Evolutionary conservation across 2,797 vertebrate genomes (phyloP).

Genomic region (Amazona finschi): DNA sequence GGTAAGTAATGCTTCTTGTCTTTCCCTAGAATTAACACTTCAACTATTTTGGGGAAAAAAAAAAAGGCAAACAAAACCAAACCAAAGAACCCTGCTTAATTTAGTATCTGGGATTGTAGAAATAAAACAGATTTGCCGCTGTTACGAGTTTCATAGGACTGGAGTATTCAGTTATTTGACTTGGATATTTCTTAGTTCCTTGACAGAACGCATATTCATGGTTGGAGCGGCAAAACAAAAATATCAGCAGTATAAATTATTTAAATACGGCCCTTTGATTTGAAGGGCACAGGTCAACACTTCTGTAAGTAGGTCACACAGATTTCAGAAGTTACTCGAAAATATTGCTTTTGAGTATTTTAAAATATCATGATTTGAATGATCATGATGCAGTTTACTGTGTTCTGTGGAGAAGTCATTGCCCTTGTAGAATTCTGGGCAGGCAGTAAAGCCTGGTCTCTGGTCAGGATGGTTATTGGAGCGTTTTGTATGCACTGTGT

Average conservation of each 20-base stretch:
- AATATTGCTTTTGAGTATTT: not conserved
- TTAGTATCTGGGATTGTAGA: not conserved
- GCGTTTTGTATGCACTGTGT: not conserved
- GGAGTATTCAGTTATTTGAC: not conserved
- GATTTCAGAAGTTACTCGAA: not conserved
- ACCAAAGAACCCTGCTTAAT: not conserved
- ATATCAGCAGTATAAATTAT: not conserved
- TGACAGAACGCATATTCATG: not conserved
- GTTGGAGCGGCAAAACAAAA: not conserved
- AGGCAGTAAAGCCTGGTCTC: not conserved
- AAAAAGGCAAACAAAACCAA: not conserved
- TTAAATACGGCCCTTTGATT: not conserved
- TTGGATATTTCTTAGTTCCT: not conserved
- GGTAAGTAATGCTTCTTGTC: constrained; percentile 35
- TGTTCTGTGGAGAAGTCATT: not conserved
- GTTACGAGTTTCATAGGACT: not conserved
- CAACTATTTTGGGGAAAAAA: not conserved
- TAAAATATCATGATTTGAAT: not conserved
- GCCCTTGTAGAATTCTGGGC: not conserved
- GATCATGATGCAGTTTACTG: not conserved
- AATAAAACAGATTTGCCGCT: not conserved
- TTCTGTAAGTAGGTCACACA: not conserved
- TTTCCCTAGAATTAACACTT: not conserved
- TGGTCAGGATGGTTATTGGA: not conserved
- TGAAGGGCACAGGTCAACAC: not conserved